Conservation (phyloP, 2,113 vertebrate genomes). For the Sphyrna mokarran region DNA sequence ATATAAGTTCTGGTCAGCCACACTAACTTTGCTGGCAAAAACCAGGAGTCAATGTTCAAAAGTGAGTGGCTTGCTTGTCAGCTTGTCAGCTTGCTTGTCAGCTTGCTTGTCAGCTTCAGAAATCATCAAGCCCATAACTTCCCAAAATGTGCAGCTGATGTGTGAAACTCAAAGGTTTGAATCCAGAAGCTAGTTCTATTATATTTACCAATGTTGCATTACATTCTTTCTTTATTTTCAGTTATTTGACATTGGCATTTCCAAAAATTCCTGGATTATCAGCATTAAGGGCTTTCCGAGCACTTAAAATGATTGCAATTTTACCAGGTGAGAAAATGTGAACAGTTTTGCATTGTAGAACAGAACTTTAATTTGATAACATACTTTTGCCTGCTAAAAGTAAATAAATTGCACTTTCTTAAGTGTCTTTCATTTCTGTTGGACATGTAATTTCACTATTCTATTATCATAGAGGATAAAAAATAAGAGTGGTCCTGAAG, state of each 20-base stretch:
- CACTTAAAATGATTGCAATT: slow-evolving; percentile 40
- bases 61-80: not conserved
- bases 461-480: not conserved
- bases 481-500: not conserved
- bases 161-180: not conserved
- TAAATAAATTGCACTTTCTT: not conserved
- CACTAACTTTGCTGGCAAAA: not conserved
- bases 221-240: slow-evolving; percentile 26
- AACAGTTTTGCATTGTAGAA: not conserved
- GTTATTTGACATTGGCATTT: slow-evolving; percentile 39
- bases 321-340: slow-evolving; percentile 35
- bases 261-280: slow-evolving; percentile 38
- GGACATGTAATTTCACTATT: not conserved
- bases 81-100: no score
- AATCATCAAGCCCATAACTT: not conserved
- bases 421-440: not conserved
- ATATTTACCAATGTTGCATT: not conserved
- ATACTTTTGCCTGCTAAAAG: not conserved
- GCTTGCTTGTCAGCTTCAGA: not conserved
- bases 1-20: not conserved
- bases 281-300: slow-evolving; percentile 38
- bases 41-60: not conserved
- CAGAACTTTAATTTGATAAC: not conserved
- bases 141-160: not conserved
- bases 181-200: not conserved